Evolutionary conservation across 2,797 vertebrate species (phyloP), one percentile per base, ranked within the genome.

Genomic region (Acipenser ruthenus): DNA sequence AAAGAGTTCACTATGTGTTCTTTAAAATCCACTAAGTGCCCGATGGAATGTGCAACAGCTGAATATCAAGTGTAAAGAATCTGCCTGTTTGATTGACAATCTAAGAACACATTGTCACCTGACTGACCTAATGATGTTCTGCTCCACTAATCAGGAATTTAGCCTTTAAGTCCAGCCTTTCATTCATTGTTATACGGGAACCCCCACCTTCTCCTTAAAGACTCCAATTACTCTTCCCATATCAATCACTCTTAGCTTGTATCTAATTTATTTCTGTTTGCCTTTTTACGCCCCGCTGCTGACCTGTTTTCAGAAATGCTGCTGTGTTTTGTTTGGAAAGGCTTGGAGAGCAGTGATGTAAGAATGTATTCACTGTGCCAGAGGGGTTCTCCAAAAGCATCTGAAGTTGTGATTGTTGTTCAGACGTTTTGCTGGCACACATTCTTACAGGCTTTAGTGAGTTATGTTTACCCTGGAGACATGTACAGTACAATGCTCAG

Each of bases 201-300:
- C 0, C 7, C 0, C 47, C 68, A 71, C 12, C 65, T 9, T 47
- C 0, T 62, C 2, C 61, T 49, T 63, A 4, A 1, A 1, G 0
- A 52, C 67, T 50, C 10, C 68, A 65, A 58, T 10, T 70, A 68
- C 72, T 69, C 10, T 63, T 9, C 4, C 68, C 12, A 60, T 48
- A 58, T 1, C 61, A 5, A 51, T 48, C 5, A 37, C 71, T 69
- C 55, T 61, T 58, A 48, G 73, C 0, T 50, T 6, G 0, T 13
- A 0, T 50, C 56, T 0, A 12, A 11, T 72, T 72, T 68, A 2
- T 70, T 78, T 71, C 37, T 7, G 2, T 66, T 69, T 70, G 49
- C 0, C 8, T 68, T 71, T 68, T 66, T 23, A 60, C 61, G 49
- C 51, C 8, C 37, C 50, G 49, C 10, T 49, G 60, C 18, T 67